Evolutionary conservation across 1,140 invertebrate species (phyloP).

Genomic region (Papilio dardanus): DNA sequence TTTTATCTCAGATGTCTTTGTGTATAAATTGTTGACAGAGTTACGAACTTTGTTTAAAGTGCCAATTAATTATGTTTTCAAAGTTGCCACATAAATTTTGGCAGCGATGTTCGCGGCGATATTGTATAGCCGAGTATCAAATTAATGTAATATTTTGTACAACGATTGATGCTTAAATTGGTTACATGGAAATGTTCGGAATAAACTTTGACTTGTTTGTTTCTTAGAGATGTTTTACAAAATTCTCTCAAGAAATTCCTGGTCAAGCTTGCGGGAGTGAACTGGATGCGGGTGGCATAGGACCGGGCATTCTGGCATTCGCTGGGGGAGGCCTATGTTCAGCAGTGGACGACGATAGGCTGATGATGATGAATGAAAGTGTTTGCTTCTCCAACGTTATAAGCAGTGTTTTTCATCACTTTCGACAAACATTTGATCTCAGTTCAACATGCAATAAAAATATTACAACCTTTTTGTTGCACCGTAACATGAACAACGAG

Average conservation of each 20-base stretch:
- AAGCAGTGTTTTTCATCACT: too few relatives aligned
- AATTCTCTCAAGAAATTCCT: too few relatives aligned
- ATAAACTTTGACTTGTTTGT: background rate
- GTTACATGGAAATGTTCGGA: background rate
- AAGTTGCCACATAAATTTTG: slow-evolving; percentile 41
- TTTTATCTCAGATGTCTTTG: slow-evolving; percentile 57
- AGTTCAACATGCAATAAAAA: background rate
- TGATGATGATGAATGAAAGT: too few relatives aligned
- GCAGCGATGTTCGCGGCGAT: slow-evolving; percentile 20
- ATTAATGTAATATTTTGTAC: slow-evolving; percentile 28
- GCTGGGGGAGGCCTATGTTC: too few relatives aligned
- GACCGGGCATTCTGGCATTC: too few relatives aligned
- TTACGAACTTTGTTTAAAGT: slow-evolving; percentile 51
- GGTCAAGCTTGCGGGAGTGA: too few relatives aligned
- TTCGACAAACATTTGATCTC: background rate
- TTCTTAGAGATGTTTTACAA: too few relatives aligned
- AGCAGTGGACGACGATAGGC: too few relatives aligned
- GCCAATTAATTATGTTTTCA: slow-evolving; percentile 55
- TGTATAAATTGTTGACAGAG: slow-evolving; percentile 60
- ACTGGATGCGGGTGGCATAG: too few relatives aligned
- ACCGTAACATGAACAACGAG: background rate
- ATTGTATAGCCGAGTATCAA: slow-evolving; percentile 26
- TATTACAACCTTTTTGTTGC: slow-evolving; percentile 2
- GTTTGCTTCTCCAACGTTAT: too few relatives aligned
- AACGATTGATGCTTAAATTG: slow-evolving; percentile 10